These are phyloP conservation scores for Bubalus kerabau DNA, from an alignment of 2,113 vertebrate genomes.

Conservation along the genomic window DNA sequence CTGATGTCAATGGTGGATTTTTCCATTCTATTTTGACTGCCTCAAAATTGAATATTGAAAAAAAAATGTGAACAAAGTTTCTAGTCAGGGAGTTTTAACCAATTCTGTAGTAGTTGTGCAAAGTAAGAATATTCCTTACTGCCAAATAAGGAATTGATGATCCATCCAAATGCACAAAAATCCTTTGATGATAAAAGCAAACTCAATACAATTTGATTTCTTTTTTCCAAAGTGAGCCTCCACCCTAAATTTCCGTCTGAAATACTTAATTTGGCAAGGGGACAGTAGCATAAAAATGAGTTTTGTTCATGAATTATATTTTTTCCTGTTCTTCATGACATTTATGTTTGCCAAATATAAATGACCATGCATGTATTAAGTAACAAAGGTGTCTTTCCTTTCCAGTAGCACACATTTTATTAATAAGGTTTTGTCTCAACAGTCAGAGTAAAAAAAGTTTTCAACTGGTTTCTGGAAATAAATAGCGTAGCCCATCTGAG, in stretches of 20 bases:
- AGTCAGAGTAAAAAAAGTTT: neutral
- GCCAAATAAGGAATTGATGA: neutral
- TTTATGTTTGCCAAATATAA: conserved; percentile 51
- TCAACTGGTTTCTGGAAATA: conserved; percentile 53
- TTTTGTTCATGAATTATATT: conserved; percentile 60
- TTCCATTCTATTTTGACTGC: conserved; percentile 2
- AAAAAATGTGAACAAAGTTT: neutral
- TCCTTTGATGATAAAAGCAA: conserved; percentile 60
- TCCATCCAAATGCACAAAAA: neutral
- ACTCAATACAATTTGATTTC: conserved; percentile 12
- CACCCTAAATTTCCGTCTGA: conserved; percentile 57
- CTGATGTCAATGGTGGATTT: neutral
- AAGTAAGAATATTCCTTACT: neutral
- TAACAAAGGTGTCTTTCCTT: conserved; percentile 63
- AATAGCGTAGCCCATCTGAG: conserved; percentile 51
- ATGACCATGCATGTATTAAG: conserved; percentile 22
- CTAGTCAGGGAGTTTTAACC: neutral
- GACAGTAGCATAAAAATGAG: conserved; percentile 39
- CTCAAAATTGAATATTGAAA: conserved; percentile 20
- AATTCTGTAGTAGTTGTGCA: neutral
- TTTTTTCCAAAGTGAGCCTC: conserved; percentile 54
- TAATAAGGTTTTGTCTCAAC: conserved; percentile 54
- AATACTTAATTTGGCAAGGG: conserved; percentile 61
- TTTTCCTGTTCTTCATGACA: conserved; percentile 57
- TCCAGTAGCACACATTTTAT: conserved; percentile 70